phyloP scores from a whole-genome alignment of 1,140 invertebrate species.

The Aphaenogaster ashmeadi region DNA sequence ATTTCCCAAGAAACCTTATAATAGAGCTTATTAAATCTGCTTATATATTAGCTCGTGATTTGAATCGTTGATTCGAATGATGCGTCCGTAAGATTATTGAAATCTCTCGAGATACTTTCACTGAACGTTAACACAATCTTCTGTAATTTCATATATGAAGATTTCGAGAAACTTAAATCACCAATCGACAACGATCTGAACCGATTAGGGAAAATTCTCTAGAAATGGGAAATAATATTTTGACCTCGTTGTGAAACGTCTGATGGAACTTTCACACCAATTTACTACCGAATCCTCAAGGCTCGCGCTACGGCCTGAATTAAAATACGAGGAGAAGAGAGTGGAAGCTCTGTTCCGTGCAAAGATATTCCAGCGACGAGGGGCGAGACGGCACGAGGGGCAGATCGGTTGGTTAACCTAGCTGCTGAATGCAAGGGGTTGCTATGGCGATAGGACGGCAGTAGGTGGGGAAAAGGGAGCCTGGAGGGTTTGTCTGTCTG shows the following conservation, averaged over 20 bases:
- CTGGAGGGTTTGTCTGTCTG: slow-evolving; percentile 79
- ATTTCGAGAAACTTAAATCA: slow-evolving; percentile 1
- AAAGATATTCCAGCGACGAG: slow-evolving; percentile 64
- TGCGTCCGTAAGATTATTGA: neutral
- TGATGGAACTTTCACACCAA: slow-evolving; percentile 23
- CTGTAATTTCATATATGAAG: slow-evolving; percentile 25
- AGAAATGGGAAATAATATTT: slow-evolving; percentile 22
- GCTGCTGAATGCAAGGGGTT: slow-evolving; percentile 80
- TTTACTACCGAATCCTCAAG: slow-evolving; percentile 13
- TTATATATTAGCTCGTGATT: neutral
- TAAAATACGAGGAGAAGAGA: slow-evolving; percentile 43
- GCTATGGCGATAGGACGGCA: slow-evolving; percentile 80
- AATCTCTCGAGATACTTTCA: slow-evolving; percentile 16
- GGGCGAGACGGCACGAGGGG: slow-evolving; percentile 11
- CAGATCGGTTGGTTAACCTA: slow-evolving; percentile 74
- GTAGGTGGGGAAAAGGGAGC: slow-evolving; percentile 51
- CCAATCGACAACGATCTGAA: neutral
- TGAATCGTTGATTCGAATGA: neutral
- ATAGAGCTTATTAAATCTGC: neutral
- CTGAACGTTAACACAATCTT: neutral
- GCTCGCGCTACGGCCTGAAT: neutral
- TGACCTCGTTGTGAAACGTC: slow-evolving; percentile 15
- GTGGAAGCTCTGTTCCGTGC: slow-evolving; percentile 58
- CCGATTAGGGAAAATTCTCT: neutral
- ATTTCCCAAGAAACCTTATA: neutral